phyloP scores from a whole-genome alignment of 30 jellyfish, hydroid and myxozoan species.

The Pseudorhiza aurosa region DNA sequence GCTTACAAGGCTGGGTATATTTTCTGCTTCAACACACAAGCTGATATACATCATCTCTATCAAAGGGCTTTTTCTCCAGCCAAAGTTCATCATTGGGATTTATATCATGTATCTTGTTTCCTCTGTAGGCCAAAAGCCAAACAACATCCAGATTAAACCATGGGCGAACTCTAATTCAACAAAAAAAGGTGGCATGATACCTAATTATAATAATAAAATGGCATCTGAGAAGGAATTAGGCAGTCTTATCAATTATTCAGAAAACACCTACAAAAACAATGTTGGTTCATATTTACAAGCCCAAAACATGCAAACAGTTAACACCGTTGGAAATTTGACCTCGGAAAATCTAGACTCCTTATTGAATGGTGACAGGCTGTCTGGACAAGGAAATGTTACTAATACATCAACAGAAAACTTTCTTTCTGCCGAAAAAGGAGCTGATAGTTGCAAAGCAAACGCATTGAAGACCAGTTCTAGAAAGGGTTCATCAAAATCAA shows the following conservation, averaged over 20 bases:
- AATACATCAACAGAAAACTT: background rate
- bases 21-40: no score
- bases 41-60: no score
- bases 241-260: background rate
- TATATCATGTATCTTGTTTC: no score
- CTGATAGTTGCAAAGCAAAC: background rate
- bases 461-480: background rate
- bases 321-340: background rate
- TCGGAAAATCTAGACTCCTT: background rate
- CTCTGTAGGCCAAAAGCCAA: background rate
- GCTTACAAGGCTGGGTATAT: no score
- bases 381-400: background rate
- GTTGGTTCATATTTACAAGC: background rate
- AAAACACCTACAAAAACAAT: background rate
- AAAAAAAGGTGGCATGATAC: background rate
- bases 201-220: background rate
- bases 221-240: background rate
- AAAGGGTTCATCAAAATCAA: constrained; percentile 16
- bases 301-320: background rate
- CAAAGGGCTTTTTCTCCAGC: no score
- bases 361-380: background rate
- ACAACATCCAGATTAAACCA: background rate
- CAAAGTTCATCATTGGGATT: no score
- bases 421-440: background rate
- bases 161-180: background rate